phyloP scores from a whole-genome alignment of 2,888 invertebrate genomes.

The Cataglyphis altisquamis region DNA sequence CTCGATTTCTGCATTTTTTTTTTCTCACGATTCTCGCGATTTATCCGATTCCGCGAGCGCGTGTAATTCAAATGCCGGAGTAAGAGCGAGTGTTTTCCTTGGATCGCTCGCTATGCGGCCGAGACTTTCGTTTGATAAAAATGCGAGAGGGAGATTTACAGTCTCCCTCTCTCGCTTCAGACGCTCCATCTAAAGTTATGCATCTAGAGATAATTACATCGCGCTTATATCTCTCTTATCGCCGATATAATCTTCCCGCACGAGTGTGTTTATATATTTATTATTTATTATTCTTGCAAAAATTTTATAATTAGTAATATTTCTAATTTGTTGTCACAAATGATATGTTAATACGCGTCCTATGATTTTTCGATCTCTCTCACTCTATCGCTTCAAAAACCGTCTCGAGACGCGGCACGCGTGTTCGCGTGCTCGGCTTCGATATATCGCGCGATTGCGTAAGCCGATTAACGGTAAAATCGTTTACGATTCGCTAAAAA shows the following conservation, averaged over 20 bases:
- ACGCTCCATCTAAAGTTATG: neutral
- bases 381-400: slow-evolving; percentile 10
- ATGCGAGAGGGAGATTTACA: neutral
- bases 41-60: neutral
- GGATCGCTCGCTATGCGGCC: neutral
- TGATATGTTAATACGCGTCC: neutral
- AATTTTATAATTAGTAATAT: neutral
- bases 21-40: neutral
- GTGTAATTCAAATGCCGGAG: neutral
- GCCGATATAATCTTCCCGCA: neutral
- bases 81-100: slow-evolving; percentile 3
- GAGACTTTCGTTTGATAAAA: neutral
- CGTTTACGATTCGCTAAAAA: slow-evolving; percentile 57
- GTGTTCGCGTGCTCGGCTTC: slow-evolving; percentile 69
- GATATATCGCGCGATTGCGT: slow-evolving; percentile 76
- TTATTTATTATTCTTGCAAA: neutral
- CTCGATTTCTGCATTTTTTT: neutral
- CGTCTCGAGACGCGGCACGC: slow-evolving; percentile 52
- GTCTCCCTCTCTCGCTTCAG: neutral
- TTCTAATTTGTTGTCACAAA: neutral
- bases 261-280: neutral
- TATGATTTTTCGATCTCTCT: neutral
- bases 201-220: neutral
- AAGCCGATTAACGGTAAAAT: slow-evolving; percentile 81
- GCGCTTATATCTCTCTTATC: neutral